Percentiles rank a stretch among this genome's conserved stretches.
Conservation (phyloP, 2,888 invertebrate genomes). For the Melikaiella ostensackeni region DNA sequence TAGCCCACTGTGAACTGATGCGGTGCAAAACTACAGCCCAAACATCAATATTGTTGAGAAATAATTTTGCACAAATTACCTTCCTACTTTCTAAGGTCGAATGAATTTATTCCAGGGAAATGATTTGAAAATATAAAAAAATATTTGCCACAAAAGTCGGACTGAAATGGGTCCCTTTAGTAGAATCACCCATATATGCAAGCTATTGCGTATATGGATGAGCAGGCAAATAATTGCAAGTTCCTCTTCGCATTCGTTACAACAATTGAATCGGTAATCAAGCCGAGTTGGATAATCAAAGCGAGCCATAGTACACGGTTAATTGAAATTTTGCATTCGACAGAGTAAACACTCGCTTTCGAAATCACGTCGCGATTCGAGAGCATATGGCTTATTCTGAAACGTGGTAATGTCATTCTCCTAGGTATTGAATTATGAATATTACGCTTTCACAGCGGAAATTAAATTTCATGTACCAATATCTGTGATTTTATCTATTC, state of each 20-base stretch:
- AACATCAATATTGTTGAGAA: too few relatives aligned
- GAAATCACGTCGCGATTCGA: slow-evolving; percentile 50
- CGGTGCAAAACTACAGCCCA: too few relatives aligned
- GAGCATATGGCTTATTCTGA: slow-evolving; percentile 4
- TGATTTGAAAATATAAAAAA: too few relatives aligned
- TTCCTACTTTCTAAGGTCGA: too few relatives aligned
- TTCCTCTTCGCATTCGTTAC: slow-evolving; percentile 64
- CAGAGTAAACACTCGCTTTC: slow-evolving; percentile 60
- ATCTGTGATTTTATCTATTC: neutral
- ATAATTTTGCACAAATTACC: too few relatives aligned
- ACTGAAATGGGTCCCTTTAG: too few relatives aligned
- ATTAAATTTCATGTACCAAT: slow-evolving; percentile 2
- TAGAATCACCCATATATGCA: slow-evolving; percentile 1
- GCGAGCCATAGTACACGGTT: slow-evolving; percentile 61
- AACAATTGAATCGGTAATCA: slow-evolving; percentile 73
- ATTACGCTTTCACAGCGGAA: slow-evolving; percentile 17
- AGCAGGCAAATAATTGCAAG: slow-evolving; percentile 64
- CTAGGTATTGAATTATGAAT: slow-evolving; percentile 25
- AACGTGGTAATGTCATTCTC: slow-evolving; percentile 32
- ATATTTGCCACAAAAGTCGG: too few relatives aligned
- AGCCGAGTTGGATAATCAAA: slow-evolving; percentile 65
- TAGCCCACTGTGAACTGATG: too few relatives aligned
- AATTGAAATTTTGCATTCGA: slow-evolving; percentile 68
- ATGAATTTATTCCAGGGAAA: too few relatives aligned
- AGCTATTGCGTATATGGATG: slow-evolving; percentile 32